Percentiles rank a stretch among this genome's conserved stretches.
Evolutionary conservation across 2,888 invertebrate species (phyloP).

Genomic region (Pherbina coryleti): DNA sequence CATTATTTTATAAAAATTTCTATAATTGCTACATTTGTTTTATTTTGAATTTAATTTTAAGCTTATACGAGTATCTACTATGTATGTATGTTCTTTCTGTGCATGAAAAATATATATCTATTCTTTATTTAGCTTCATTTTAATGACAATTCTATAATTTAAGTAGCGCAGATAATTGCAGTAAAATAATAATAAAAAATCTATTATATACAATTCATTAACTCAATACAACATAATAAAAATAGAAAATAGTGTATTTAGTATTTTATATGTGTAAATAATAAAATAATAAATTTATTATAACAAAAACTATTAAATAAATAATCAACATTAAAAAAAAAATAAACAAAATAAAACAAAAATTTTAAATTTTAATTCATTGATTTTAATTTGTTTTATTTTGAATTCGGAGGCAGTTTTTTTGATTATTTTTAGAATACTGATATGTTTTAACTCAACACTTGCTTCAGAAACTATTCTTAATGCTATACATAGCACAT

Average conservation of each 20-base stretch:
- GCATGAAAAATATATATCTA: background rate
- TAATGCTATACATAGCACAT: too few species aligned
- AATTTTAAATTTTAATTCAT: background rate
- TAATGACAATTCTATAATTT: conserved; percentile 22
- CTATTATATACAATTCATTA: conserved; percentile 20
- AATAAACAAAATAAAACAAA: background rate
- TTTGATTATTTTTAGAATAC: too few species aligned
- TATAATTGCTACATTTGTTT: too few species aligned
- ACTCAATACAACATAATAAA: conserved; percentile 13
- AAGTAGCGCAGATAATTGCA: conserved; percentile 27
- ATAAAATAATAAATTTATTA: background rate
- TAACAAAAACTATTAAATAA: conserved; percentile 10
- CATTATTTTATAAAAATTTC: too few species aligned
- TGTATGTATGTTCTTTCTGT: too few species aligned
- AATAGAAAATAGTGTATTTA: conserved; percentile 28
- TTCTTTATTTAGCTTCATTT: conserved; percentile 28
- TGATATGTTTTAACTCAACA: too few species aligned
- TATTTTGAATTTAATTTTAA: too few species aligned
- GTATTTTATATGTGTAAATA: conserved; percentile 35
- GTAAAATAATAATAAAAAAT: background rate
- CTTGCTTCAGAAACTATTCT: too few species aligned
- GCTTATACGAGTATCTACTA: too few species aligned
- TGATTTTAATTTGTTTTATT: background rate
- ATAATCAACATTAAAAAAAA: conserved; percentile 2
- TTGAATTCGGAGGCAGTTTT: background rate